Evolutionary conservation across 2,113 vertebrate genomes (phyloP).

Genomic region (Malurus melanocephalus): DNA sequence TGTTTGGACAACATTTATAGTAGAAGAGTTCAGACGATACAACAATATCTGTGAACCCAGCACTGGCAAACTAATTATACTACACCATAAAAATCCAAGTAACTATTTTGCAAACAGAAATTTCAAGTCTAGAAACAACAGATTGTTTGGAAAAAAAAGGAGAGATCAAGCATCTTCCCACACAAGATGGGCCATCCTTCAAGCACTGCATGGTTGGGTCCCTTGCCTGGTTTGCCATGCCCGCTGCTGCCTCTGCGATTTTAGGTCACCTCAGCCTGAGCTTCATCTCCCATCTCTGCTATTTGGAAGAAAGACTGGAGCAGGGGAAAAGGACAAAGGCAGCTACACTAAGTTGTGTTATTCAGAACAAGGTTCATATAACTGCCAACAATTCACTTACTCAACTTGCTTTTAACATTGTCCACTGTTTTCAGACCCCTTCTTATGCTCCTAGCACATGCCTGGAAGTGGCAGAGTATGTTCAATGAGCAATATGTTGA

Average conservation of each 20-base stretch:
- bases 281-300: neutral
- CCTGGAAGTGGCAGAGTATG: neutral
- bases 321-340: neutral
- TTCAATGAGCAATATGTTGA: fast-evolving
- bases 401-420: neutral
- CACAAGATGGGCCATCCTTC: neutral
- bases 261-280: neutral
- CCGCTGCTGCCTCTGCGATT: neutral
- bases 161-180: neutral
- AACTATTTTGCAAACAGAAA: neutral
- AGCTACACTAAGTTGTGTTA: neutral
- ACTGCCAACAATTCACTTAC: neutral
- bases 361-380: neutral
- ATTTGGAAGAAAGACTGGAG: neutral
- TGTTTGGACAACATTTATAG: neutral
- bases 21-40: neutral
- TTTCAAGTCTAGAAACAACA: neutral
- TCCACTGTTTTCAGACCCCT: neutral
- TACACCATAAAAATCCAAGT: neutral
- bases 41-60: neutral
- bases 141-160: neutral
- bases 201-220: fast-evolving
- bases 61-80: neutral
- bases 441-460: neutral
- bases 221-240: neutral